A percentile compares a stretch with the other conserved stretches of the same genome.
Conservation (phyloP, 2,888 invertebrate species). For the Lingula anatina region DNA sequence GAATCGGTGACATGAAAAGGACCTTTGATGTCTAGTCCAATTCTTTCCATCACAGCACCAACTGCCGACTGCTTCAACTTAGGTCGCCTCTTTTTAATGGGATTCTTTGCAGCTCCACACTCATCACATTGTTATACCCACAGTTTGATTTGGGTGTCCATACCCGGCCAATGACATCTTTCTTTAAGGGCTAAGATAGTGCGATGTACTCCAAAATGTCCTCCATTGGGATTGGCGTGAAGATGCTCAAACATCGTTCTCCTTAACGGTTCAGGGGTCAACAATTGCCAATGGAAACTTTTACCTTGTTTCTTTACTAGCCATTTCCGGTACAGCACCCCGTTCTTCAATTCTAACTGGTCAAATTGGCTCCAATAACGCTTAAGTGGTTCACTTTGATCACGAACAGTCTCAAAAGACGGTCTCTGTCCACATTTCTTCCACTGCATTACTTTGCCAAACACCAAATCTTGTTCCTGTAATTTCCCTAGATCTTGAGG, state of each 20-base stretch:
- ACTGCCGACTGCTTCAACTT: slow-evolving; percentile 7
- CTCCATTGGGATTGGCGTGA: slow-evolving; percentile 5
- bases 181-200: not conserved
- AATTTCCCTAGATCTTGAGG: too few species aligned
- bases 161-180: slow-evolving; percentile 4
- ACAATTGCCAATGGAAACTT: not conserved
- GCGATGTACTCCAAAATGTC: slow-evolving; percentile 8
- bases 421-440: not conserved
- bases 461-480: too few species aligned
- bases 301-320: not conserved
- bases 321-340: not conserved
- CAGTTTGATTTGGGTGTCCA: slow-evolving; percentile 6
- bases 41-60: slow-evolving; percentile 9
- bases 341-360: not conserved
- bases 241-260: not conserved
- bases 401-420: not conserved
- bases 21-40: slow-evolving; percentile 9
- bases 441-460: not conserved
- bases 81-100: slow-evolving; percentile 4
- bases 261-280: slow-evolving; percentile 4
- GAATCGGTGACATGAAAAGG: slow-evolving; percentile 4
- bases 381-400: not conserved
- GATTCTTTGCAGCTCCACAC: slow-evolving; percentile 7
- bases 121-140: slow-evolving; percentile 10
- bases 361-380: slow-evolving; percentile 3